Evolutionary conservation across 2,797 vertebrate species (phyloP).

Genomic region (Malacoctenus gilli): DNA sequence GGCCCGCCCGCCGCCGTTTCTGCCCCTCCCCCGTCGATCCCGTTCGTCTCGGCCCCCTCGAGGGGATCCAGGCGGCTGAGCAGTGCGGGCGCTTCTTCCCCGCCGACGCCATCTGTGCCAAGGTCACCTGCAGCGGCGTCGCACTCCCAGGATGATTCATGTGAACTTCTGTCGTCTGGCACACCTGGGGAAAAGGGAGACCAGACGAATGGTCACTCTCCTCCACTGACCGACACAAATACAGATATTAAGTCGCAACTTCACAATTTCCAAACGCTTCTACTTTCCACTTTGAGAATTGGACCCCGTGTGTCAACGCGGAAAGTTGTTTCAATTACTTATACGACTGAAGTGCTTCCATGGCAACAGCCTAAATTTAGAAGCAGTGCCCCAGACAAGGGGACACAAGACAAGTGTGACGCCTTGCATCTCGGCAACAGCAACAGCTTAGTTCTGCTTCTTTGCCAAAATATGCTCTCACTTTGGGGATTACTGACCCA

Average conservation of each 20-base stretch:
- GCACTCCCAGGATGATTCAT: conserved; percentile 73
- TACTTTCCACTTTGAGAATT: conserved; percentile 17
- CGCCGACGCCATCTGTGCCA: conserved; percentile 76
- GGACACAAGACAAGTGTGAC: conserved; percentile 67
- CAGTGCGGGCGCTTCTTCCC: conserved; percentile 73
- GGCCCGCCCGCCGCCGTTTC: conserved; percentile 67
- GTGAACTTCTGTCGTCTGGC: conserved; percentile 76
- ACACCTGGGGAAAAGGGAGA: conserved; percentile 68
- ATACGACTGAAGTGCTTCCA: conserved; percentile 70
- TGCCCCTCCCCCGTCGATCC: conserved; percentile 72
- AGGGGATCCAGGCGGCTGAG: conserved; percentile 61
- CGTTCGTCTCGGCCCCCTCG: conserved; percentile 65
- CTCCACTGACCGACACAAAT: too few species aligned
- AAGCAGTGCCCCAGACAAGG: conserved; percentile 66
- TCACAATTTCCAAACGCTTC: too few species aligned
- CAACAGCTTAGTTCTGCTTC: conserved; percentile 79
- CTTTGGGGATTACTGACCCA: conserved; percentile 84
- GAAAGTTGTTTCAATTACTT: conserved; percentile 73
- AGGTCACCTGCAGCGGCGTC: conserved; percentile 68
- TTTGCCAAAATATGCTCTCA: conserved; percentile 72
- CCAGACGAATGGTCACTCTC: conserved; percentile 71
- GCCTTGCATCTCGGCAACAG: conserved; percentile 63
- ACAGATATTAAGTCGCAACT: too few species aligned
- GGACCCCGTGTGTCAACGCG: conserved; percentile 33
- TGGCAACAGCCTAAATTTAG: conserved; percentile 79